Evolutionary conservation across 2,888 invertebrate genomes (phyloP).

Genomic region (Oscheius sp.): DNA sequence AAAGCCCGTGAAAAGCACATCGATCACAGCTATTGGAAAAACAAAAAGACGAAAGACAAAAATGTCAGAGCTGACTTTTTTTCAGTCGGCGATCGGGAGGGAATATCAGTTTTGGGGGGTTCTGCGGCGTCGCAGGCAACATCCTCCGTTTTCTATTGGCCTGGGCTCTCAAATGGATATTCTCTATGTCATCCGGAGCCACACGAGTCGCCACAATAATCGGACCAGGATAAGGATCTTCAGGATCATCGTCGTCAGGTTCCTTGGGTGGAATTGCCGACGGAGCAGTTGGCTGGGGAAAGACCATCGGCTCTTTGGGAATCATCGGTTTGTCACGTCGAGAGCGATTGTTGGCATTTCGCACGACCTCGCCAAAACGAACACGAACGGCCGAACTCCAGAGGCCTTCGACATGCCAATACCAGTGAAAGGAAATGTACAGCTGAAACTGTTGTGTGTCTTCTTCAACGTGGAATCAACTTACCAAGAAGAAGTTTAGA

Average conservation of each 20-base stretch:
- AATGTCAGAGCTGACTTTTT: slow-evolving; percentile 9
- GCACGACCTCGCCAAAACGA: slow-evolving; percentile 40
- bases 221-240: slow-evolving; percentile 11
- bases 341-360: slow-evolving; percentile 55
- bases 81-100: not conserved
- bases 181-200: slow-evolving; percentile 23
- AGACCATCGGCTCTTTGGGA: slow-evolving; percentile 24
- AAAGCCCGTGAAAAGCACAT: slow-evolving; percentile 7
- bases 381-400: slow-evolving; percentile 57
- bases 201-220: slow-evolving; percentile 31
- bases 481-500: slow-evolving; percentile 68
- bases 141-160: slow-evolving; percentile 17
- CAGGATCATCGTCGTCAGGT: not conserved
- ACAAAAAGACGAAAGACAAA: not conserved
- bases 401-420: slow-evolving; percentile 64
- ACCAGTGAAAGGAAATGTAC: slow-evolving; percentile 71
- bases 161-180: slow-evolving; percentile 30
- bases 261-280: not conserved
- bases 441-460: slow-evolving; percentile 51
- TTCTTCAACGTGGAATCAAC: slow-evolving; percentile 1
- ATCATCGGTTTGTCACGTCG: slow-evolving; percentile 48
- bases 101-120: slow-evolving; percentile 10
- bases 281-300: not conserved
- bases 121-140: slow-evolving; percentile 17
- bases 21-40: slow-evolving; percentile 15